Evolutionary conservation across 2,888 invertebrate species (phyloP), one percentile per base, ranked within the genome.

Genomic region (Trichogramma dendrolimi): DNA sequence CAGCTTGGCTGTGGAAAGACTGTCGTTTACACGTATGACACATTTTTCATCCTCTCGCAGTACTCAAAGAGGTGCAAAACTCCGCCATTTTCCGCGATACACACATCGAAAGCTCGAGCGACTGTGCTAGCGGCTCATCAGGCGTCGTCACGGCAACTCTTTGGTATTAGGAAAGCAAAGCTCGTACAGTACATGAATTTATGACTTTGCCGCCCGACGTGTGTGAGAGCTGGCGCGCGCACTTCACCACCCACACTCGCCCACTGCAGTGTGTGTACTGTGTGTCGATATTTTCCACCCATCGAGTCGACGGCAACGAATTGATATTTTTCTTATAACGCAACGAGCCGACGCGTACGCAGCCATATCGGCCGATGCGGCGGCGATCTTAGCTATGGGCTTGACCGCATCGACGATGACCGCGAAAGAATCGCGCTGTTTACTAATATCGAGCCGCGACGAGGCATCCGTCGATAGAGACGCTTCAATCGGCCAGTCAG

Each of bases 91-190:
- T 58, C 62, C 38, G 46, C 60, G 49, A 41, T 46, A 55, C 60
- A 40, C 43, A 39, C 54, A 39, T 10, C 8, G 41, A n/a, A 47
- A 44, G 57, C 53, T 51, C 2, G 27, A 53, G 51, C 14, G 40
- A 14, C 50, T 8, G 55, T 48, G n/a, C 40, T 46, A 46, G 53
- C 27, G 38, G 55, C 48, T 64, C 72, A 70, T 71, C 69, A 70
- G 67, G 70, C 72, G 73, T 73, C 76, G 77, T 77, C 76, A 75
- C 69, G 70, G 69, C 70, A 72, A 70, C 72, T 71, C 69, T 61
- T 57, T 62, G 60, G 68, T 77, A 76, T 72, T 75, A 77, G 77
- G 77, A 65, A 67, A 76, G 72, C 70, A 77, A 75, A 68, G 69
- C 57, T 53, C 67, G 63, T 14, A 47, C 44, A 71, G 74, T 67